These are phyloP conservation scores for Antennarius striatus DNA, from an alignment of 2,113 vertebrate species.

Conservation along the genomic window DNA sequence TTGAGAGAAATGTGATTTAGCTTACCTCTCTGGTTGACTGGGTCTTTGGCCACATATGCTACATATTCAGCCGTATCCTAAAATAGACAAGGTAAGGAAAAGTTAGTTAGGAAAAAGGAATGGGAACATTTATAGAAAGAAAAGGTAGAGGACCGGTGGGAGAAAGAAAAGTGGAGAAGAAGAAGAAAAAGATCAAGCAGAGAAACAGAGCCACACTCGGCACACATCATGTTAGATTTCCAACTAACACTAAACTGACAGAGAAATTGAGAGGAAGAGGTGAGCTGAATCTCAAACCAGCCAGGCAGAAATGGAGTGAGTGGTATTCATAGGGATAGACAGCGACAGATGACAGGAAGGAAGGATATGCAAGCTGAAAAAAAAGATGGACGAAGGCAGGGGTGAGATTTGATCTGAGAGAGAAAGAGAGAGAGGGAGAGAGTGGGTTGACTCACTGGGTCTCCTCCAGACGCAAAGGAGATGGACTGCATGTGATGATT, in stretches of 20 bases:
- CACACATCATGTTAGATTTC: slow-evolving; percentile 20
- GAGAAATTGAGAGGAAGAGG: slow-evolving; percentile 39
- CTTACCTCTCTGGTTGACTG: slow-evolving; percentile 98
- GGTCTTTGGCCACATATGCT: slow-evolving; percentile 97
- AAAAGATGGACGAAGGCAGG: slow-evolving; percentile 52
- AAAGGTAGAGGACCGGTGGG: slow-evolving; percentile 43
- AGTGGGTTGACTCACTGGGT: slow-evolving; percentile 88
- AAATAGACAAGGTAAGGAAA: slow-evolving; percentile 31
- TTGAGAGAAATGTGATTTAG: slow-evolving; percentile 6
- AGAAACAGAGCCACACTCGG: slow-evolving; percentile 9
- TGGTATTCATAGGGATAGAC: slow-evolving; percentile 52
- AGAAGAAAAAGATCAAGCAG: slow-evolving; percentile 36
- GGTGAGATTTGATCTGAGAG: slow-evolving; percentile 38
- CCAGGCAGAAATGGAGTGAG: slow-evolving; percentile 42
- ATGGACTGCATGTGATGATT: slow-evolving; percentile 98
- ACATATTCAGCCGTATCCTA: slow-evolving; percentile 84
- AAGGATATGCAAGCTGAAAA: slow-evolving; percentile 39
- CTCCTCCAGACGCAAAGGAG: slow-evolving; percentile 94
- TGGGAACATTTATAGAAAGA: slow-evolving; percentile 27
- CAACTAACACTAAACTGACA: slow-evolving; percentile 42
- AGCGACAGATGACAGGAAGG: slow-evolving; percentile 70
- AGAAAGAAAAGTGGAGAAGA: slow-evolving; percentile 31
- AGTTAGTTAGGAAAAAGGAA: slow-evolving; percentile 27
- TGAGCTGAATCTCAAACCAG: slow-evolving; percentile 45
- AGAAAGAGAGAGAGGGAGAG: slow-evolving; percentile 26